Base-by-base conservation (phyloP, 2,797 vertebrate genomes). In the Protosalanx chinensis region DNA sequence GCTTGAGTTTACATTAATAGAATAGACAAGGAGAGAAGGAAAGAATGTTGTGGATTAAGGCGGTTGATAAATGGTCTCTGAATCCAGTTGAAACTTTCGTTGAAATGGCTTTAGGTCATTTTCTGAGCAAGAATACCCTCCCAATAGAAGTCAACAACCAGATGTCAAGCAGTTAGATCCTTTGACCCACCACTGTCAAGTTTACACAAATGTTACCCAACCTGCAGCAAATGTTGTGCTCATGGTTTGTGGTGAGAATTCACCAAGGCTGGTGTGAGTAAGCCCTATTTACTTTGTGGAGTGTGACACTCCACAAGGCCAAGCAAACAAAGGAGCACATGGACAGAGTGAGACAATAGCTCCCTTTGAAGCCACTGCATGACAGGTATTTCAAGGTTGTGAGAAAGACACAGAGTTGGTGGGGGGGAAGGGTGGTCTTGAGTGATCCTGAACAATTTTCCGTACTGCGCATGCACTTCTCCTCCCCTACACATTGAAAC, bases 271-370 rank as follows among this genome's bases (percentile, higher is more conserved):
- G 76, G 5, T 32, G 5, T 32, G 20, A 12, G 27, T 58, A 27
- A 57, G 15, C 18, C 16, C 27, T 15, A 53, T 70, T 16, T 79
- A 74, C 10, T 12, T 8, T 85, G 60, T 66, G 65, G 67, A 75
- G 18, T 68, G 53, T 76, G 53, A 74, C 49, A 64, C 71, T 72
- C 56, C 64, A 57, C 41, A 37, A 71, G 76, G 79, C 76, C 78
- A 75, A 70, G 75, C 82, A 85, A 89, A 88, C 84, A 86, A 81
- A 85, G 72, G 57, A 74, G 74, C 80, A 87, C 83, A 80, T 85
- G 85, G 67, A 79, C 79, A 72, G 46, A 60, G 16, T 62, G 30
- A 60, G 68, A 78, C 62, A 88, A 87, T 67, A 61, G 58, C 1
- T 32, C 46, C 72, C 72, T 78, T 86, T 89, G 79, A 27, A 56